phyloP scores from a whole-genome alignment of 2,888 invertebrate species.

The Cacoxenus indagator region DNA sequence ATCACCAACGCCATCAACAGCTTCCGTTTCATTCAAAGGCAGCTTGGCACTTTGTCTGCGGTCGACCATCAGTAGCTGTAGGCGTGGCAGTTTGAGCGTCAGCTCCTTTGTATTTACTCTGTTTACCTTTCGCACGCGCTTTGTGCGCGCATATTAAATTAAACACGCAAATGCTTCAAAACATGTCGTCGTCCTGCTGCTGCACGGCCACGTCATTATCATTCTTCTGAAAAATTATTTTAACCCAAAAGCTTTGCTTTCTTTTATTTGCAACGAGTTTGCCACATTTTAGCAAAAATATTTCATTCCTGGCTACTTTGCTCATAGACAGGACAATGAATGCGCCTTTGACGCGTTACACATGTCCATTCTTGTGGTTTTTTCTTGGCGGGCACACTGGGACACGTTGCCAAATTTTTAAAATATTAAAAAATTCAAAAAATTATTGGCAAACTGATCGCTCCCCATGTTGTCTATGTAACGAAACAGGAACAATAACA shows the following conservation, averaged over 20 bases:
- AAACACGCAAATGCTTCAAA: not conserved
- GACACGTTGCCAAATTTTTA: not conserved
- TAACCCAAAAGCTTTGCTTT: not conserved
- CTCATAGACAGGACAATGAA: not conserved
- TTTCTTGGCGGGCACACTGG: not conserved
- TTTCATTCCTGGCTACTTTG: not conserved
- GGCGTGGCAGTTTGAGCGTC: not conserved
- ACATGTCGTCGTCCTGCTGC: not conserved
- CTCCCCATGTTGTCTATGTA: no score
- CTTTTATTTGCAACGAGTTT: not conserved
- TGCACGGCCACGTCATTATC: not conserved
- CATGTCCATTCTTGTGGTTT: not conserved
- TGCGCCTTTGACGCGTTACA: not conserved
- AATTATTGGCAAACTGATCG: no score
- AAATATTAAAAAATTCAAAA: not conserved
- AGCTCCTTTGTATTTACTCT: not conserved
- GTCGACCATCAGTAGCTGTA: not conserved
- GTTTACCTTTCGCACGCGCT: slow-evolving; percentile 14
- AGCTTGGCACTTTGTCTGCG: not conserved
- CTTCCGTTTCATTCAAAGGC: not conserved
- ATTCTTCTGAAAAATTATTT: no score
- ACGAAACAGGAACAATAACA: no score
- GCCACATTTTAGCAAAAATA: not conserved
- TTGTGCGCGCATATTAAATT: slow-evolving; percentile 9
- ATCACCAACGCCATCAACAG: not conserved